Evolutionary conservation across 2,888 invertebrate genomes (phyloP).

Genomic region (Chesias legatella): DNA sequence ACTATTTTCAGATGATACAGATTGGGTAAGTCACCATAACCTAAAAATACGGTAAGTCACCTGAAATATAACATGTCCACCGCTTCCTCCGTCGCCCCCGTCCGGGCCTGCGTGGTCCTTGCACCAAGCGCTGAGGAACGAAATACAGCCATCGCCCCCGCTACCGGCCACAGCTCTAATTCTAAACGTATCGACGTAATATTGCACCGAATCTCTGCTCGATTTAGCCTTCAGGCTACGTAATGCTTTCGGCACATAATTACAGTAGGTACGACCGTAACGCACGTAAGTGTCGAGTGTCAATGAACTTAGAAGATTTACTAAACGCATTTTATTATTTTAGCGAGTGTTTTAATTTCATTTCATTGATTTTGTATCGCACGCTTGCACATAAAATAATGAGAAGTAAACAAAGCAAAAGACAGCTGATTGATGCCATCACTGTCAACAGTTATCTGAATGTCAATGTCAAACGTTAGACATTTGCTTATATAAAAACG

Average conservation of each 20-base stretch:
- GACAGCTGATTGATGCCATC: too few species aligned
- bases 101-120: slow-evolving; percentile 96
- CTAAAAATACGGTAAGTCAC: slow-evolving; percentile 32
- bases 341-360: too few species aligned
- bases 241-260: slow-evolving; percentile 55
- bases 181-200: slow-evolving; percentile 86
- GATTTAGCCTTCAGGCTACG: slow-evolving; percentile 67
- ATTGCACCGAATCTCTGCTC: slow-evolving; percentile 62
- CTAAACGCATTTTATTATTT: slow-evolving; percentile 40
- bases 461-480: too few species aligned
- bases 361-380: too few species aligned
- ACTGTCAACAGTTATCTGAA: too few species aligned
- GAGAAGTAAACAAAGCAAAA: too few species aligned
- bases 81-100: slow-evolving; percentile 98
- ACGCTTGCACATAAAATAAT: too few species aligned
- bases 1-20: too few species aligned
- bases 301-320: slow-evolving; percentile 35
- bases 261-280: slow-evolving; percentile 40
- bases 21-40: too few species aligned
- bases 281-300: slow-evolving; percentile 25
- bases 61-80: slow-evolving; percentile 94
- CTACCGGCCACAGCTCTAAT: slow-evolving; percentile 88
- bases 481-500: too few species aligned
- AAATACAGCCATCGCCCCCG: slow-evolving; percentile 96
- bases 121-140: slow-evolving; percentile 89